phyloP scores from a whole-genome alignment of 2,888 invertebrate species.

The Eudemis profundana region DNA sequence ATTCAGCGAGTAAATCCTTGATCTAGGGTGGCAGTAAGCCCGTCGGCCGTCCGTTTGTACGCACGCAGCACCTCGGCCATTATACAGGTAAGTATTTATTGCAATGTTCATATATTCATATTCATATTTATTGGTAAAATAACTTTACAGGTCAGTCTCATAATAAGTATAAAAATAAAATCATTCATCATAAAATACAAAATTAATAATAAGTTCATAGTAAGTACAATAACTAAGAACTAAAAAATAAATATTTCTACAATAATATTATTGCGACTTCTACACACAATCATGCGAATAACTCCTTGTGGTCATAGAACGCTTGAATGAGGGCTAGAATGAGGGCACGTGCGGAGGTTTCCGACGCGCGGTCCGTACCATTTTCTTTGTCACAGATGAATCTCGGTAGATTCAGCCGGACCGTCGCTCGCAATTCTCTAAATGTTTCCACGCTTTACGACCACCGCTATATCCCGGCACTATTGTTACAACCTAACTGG shows the following conservation, averaged over 20 bases:
- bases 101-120: too few relatives aligned
- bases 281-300: too few relatives aligned
- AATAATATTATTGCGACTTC: too few relatives aligned
- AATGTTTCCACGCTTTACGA: conserved; percentile 54
- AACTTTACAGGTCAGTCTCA: too few relatives aligned
- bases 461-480: conserved; percentile 52
- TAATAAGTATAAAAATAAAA: too few relatives aligned
- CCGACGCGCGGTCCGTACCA: conserved; percentile 5
- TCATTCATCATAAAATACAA: too few relatives aligned
- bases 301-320: too few relatives aligned
- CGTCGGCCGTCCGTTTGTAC: conserved; percentile 7
- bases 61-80: conserved; percentile 15
- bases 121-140: too few relatives aligned
- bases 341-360: conserved; percentile 26
- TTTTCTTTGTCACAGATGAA: conserved; percentile 41
- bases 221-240: too few relatives aligned
- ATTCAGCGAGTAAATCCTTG: not conserved
- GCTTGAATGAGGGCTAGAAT: too few relatives aligned
- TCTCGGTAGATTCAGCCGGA: conserved; percentile 37
- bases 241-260: too few relatives aligned
- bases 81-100: conserved; percentile 39
- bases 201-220: too few relatives aligned
- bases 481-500: conserved; percentile 62
- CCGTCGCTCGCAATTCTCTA: conserved; percentile 53
- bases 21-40: not conserved